A percentile compares a stretch with the other conserved stretches of the same genome.
Conservation (phyloP, 2,888 invertebrate genomes). For the Epinotia bilunana region DNA sequence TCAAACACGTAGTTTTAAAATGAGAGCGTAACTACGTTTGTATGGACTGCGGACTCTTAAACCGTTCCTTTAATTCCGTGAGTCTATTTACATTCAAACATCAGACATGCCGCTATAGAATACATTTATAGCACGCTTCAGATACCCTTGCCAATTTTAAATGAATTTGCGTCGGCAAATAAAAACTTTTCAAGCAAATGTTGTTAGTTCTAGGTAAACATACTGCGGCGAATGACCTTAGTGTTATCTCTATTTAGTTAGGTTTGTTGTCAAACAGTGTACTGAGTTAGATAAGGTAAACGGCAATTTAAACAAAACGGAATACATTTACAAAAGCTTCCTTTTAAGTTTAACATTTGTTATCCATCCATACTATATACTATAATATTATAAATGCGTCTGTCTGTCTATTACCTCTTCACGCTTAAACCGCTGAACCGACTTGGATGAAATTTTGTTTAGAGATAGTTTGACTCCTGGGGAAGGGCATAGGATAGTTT, state of each 20-base stretch:
- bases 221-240: background rate
- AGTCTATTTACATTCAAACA: background rate
- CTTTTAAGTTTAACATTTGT: background rate
- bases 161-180: too few relatives aligned
- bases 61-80: background rate
- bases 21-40: too few relatives aligned
- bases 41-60: too few relatives aligned
- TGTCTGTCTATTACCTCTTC: too few relatives aligned
- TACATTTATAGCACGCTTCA: background rate
- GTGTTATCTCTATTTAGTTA: background rate
- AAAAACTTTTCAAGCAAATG: background rate
- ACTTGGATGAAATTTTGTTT: too few relatives aligned
- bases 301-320: background rate
- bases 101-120: background rate
- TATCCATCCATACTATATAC: too few relatives aligned
- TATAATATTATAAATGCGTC: too few relatives aligned
- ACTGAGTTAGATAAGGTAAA: background rate
- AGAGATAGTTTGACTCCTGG: too few relatives aligned
- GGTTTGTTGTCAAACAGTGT: slow-evolving; percentile 12
- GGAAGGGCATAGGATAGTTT: too few relatives aligned
- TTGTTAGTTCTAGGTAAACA: slow-evolving; percentile 1
- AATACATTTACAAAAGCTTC: background rate
- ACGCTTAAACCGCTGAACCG: too few relatives aligned
- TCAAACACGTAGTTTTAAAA: too few relatives aligned
- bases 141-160: background rate